Evolutionary conservation across 2,797 vertebrate genomes (phyloP).

Genomic region (Chlorospingus semifuscus): DNA sequence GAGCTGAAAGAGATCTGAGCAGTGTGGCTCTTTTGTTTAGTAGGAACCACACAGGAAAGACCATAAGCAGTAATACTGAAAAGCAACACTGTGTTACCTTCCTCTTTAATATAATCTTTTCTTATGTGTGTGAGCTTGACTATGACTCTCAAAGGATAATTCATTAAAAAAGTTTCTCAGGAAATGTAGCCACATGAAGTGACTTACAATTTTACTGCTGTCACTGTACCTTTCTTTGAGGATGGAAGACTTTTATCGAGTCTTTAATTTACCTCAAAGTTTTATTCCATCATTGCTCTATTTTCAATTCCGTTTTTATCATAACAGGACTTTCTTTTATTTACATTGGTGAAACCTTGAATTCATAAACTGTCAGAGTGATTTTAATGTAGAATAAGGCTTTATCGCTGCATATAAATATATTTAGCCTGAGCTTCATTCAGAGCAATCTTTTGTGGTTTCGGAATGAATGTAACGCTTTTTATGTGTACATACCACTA

Average conservation of each 20-base stretch:
- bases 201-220: background rate
- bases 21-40: background rate
- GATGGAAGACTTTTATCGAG: background rate
- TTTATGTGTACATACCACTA: constrained; percentile 13
- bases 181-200: background rate
- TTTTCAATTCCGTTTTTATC: constrained; percentile 42
- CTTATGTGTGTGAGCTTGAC: background rate
- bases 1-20: background rate
- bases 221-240: background rate
- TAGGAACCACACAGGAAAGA: background rate
- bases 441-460: constrained; percentile 28
- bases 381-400: constrained; percentile 44
- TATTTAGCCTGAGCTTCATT: constrained; percentile 46
- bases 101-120: background rate
- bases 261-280: constrained; percentile 50
- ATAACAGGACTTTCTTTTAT: constrained; percentile 45
- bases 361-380: constrained; percentile 36
- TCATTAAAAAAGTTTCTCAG: constrained; percentile 9
- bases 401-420: constrained; percentile 58
- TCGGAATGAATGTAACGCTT: constrained; percentile 16
- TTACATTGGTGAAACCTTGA: constrained; percentile 41
- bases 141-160: constrained; percentile 23
- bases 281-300: constrained; percentile 33
- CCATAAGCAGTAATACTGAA: background rate
- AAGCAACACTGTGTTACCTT: background rate